Evolutionary conservation across 2,113 vertebrate species (phyloP), one percentile per base, ranked within the genome.

Genomic region (Pomatostomus ruficeps): DNA sequence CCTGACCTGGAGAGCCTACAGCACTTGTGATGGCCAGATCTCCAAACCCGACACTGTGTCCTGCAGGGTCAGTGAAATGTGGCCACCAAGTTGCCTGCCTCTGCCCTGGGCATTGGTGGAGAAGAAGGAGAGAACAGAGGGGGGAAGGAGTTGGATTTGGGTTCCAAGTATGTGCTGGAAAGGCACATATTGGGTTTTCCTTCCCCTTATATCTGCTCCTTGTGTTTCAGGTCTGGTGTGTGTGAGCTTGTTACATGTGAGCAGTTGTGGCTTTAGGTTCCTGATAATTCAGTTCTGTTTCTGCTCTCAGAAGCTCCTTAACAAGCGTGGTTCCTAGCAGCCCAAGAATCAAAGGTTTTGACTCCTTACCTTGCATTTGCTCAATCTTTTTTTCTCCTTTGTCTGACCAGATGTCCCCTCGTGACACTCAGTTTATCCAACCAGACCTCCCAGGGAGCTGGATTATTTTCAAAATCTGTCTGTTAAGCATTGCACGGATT

Each of bases 241-340:
- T 7, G 10, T 5, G 17, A 48, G 12, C 81, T 61, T 68, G 48
- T 74, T 46, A 55, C 0, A 0, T 8, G 36, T 38, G 36, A 66
- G 40, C 31, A 51, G 13, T 24, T 1, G 1, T 17, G 61, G 54
- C 49, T 65, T 89, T 94, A 0, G 0, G 19, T 86, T 85, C 24
- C 67, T 21, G 18, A 29, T n/a, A 72, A 80, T 36, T 75, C 38
- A 58, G 35, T 80, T 85, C 20, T 9, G 1, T 46, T 89, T 67
- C 72, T 80, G 43, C 46, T 51, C 59, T 92, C 76, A 73, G 72
- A 70, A 91, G 15, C 17, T 66, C n/a, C 54, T 73, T 57, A 43
- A 38, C 38, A 73, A 80, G 33, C 12, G 74, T 9, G 1, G 19
- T 31, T 93, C 62, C 45, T 73, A 26, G 42, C 38, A 84, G 55